Evolutionary conservation across 2,113 vertebrate genomes (phyloP).

Genomic region (Nanorana parkeri): DNA sequence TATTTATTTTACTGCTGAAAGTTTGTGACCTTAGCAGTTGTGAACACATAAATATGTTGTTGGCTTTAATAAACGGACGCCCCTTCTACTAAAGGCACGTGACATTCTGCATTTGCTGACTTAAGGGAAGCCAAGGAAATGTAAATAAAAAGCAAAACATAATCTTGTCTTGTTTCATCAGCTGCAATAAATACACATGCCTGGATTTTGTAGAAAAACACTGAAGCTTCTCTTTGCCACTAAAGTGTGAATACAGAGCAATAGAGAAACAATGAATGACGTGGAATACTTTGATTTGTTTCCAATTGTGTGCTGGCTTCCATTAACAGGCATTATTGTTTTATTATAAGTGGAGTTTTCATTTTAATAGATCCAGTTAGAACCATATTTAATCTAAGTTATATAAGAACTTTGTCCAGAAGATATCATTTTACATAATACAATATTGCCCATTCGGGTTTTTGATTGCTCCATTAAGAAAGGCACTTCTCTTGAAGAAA

Average conservation of each 20-base stretch:
- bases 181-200: slow-evolving; percentile 48
- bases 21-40: slow-evolving; percentile 49
- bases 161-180: slow-evolving; percentile 55
- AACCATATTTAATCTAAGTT: too few species aligned
- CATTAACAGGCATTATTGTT: too few species aligned
- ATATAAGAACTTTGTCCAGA: too few species aligned
- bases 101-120: slow-evolving; percentile 51
- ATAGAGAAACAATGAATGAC: too few species aligned
- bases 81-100: slow-evolving; percentile 53
- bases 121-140: slow-evolving; percentile 48
- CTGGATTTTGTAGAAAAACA: slow-evolving; percentile 8
- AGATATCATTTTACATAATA: too few species aligned
- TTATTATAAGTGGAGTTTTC: too few species aligned
- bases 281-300: not conserved
- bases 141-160: slow-evolving; percentile 47
- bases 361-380: too few species aligned
- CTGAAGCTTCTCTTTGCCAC: not conserved
- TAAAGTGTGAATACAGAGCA: not conserved
- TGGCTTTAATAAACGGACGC: slow-evolving; percentile 44
- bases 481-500: too few species aligned
- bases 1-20: slow-evolving; percentile 49
- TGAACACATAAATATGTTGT: slow-evolving; percentile 54
- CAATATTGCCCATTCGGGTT: too few species aligned
- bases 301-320: not conserved
- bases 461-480: too few species aligned